Percentiles rank a stretch among this genome's conserved stretches.
Conservation (phyloP, 2,113 vertebrate genomes). For the Perca schrenkii region DNA sequence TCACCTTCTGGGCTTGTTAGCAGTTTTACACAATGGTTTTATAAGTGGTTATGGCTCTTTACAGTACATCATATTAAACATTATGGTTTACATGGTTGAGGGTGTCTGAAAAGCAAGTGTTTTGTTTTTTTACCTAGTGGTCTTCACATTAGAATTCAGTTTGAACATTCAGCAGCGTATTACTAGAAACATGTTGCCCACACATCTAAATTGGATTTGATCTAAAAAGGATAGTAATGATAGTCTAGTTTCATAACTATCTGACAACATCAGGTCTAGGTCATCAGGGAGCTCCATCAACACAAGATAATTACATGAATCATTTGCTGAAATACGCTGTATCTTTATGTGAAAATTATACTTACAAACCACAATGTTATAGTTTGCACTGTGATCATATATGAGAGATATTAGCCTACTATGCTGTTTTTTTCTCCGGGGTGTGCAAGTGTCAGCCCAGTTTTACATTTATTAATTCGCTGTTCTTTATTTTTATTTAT, state of each 20-base stretch:
- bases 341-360: not conserved
- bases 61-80: slow-evolving; percentile 42
- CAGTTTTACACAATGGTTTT: slow-evolving; percentile 58
- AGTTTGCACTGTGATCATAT: not conserved
- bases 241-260: not conserved
- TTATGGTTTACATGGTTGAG: slow-evolving; percentile 33
- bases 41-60: slow-evolving; percentile 51
- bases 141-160: slow-evolving; percentile 27
- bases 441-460: not conserved
- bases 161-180: slow-evolving; percentile 14
- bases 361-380: not conserved
- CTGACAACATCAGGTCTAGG: not conserved
- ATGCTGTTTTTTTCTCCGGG: not conserved
- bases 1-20: slow-evolving; percentile 77
- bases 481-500: not conserved
- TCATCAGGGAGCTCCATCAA: not conserved
- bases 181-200: slow-evolving; percentile 14
- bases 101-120: slow-evolving; percentile 6
- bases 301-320: not conserved
- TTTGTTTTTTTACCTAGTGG: slow-evolving; percentile 17
- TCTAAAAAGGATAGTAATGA: not conserved
- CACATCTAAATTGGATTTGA: slow-evolving; percentile 13
- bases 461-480: not conserved
- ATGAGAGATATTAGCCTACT: not conserved
- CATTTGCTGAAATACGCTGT: not conserved